Percentiles rank a stretch among this genome's conserved stretches.
phyloP scores from a whole-genome alignment of 2,888 invertebrate genomes.

The Melanophora roralis region DNA sequence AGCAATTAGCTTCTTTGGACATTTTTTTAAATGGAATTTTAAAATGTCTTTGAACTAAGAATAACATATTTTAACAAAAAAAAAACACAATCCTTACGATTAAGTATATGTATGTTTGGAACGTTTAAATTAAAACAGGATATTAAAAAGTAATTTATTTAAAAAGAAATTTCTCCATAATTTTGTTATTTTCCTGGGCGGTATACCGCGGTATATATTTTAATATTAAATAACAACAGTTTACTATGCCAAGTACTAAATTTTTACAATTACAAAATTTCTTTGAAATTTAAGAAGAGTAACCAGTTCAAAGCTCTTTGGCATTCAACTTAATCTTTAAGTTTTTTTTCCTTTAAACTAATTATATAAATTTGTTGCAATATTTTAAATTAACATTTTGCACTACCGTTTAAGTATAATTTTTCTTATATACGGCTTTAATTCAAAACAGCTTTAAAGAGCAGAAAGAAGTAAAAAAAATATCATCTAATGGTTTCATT shows the following conservation, averaged over 20 bases:
- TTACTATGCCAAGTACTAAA: neutral
- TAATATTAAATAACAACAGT: neutral
- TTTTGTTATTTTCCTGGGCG: neutral
- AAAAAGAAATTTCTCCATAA: too few relatives aligned
- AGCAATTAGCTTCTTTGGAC: too few relatives aligned
- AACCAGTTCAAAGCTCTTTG: constrained; percentile 5
- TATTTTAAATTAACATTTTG: constrained; percentile 15
- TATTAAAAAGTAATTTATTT: too few relatives aligned
- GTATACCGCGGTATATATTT: neutral
- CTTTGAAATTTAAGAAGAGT: neutral
- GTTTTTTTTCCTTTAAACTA: neutral
- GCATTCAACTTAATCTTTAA: neutral
- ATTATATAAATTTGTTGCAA: constrained; percentile 29
- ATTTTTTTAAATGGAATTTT: too few relatives aligned
- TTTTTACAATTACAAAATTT: constrained; percentile 14
- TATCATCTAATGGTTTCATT: constrained; percentile 40
- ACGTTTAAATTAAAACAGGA: too few relatives aligned
- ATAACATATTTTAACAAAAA: too few relatives aligned
- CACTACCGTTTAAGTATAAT: constrained; percentile 2
- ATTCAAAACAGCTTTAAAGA: neutral
- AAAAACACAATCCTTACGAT: too few relatives aligned
- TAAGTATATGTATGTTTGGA: too few relatives aligned
- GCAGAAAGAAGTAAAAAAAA: constrained; percentile 5
- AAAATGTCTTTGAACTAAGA: too few relatives aligned
- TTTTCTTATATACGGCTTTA: neutral